These are phyloP conservation scores for Drosophila pseudoobscura DNA, from an alignment of 1,140 invertebrate species.

Conservation along the genomic window DNA sequence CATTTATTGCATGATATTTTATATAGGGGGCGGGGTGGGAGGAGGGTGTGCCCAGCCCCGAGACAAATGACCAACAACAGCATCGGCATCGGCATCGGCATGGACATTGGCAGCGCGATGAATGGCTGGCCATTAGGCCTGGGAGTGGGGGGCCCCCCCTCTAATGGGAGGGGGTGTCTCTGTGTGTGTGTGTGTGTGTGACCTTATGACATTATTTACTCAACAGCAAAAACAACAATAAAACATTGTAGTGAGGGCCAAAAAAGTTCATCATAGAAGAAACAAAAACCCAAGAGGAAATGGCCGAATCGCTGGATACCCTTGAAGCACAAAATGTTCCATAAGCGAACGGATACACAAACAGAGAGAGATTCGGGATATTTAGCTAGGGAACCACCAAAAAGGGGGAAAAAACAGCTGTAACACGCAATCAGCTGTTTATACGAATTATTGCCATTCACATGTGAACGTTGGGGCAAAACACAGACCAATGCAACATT, in stretches of 20 bases:
- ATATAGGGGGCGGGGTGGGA: slow-evolving; percentile 2
- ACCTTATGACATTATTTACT: slow-evolving; percentile 77
- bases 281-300: slow-evolving; percentile 1
- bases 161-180: slow-evolving; percentile 32
- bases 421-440: no score
- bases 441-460: no score
- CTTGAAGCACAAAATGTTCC: no score
- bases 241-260: background rate
- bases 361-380: no score
- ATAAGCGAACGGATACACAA: no score
- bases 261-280: slow-evolving; percentile 38
- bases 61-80: slow-evolving; percentile 48
- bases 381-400: no score
- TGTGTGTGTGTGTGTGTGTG: slow-evolving; percentile 40
- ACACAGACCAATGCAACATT: no score
- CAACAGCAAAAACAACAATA: slow-evolving; percentile 6
- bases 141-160: background rate
- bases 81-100: background rate
- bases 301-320: no score
- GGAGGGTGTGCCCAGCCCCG: slow-evolving; percentile 22
- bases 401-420: no score
- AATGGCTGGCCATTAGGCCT: slow-evolving; percentile 46
- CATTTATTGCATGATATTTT: slow-evolving; percentile 53
- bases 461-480: no score
- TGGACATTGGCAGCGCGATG: background rate